A percentile compares a stretch with the other conserved stretches of the same genome.
Conservation (phyloP, 2,888 invertebrate genomes). For the Ophion costatus region DNA sequence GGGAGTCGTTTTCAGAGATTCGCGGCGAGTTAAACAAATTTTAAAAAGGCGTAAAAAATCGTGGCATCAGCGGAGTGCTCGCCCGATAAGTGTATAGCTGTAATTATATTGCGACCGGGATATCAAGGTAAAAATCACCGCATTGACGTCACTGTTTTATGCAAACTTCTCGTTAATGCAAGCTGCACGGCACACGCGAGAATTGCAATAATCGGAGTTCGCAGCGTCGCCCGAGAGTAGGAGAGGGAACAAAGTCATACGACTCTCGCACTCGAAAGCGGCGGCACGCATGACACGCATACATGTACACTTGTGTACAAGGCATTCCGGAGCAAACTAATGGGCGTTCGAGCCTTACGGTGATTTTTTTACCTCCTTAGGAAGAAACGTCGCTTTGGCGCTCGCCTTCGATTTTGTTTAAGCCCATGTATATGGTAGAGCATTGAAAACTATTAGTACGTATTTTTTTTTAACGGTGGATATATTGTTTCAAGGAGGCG, state of each 20-base stretch:
- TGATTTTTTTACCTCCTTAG: background rate
- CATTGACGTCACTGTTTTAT: constrained; percentile 49
- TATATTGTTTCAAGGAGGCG: background rate
- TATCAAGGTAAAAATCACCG: constrained; percentile 22
- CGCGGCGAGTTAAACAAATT: background rate
- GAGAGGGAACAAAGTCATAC: constrained; percentile 29
- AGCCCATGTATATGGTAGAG: background rate
- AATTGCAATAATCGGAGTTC: constrained; percentile 41
- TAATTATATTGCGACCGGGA: constrained; percentile 10
- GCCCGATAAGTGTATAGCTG: constrained; percentile 12
- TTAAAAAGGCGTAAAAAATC: background rate
- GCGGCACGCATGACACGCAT: background rate
- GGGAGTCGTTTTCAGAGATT: background rate
- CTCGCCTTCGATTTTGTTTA: background rate
- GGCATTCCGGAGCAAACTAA: background rate
- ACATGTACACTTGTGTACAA: background rate
- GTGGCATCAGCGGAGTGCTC: background rate
- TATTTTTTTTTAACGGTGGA: background rate
- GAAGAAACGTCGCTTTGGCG: background rate
- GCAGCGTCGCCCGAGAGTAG: constrained; percentile 9
- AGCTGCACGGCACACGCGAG: constrained; percentile 29
- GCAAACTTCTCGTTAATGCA: constrained; percentile 34
- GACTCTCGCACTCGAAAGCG: constrained; percentile 34
- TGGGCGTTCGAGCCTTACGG: background rate
- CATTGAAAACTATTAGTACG: background rate